Percentiles rank a stretch among this genome's conserved stretches.
These are phyloP conservation scores for Perca flavescens DNA, from an alignment of 2,113 vertebrate genomes.

Conservation along the genomic window DNA sequence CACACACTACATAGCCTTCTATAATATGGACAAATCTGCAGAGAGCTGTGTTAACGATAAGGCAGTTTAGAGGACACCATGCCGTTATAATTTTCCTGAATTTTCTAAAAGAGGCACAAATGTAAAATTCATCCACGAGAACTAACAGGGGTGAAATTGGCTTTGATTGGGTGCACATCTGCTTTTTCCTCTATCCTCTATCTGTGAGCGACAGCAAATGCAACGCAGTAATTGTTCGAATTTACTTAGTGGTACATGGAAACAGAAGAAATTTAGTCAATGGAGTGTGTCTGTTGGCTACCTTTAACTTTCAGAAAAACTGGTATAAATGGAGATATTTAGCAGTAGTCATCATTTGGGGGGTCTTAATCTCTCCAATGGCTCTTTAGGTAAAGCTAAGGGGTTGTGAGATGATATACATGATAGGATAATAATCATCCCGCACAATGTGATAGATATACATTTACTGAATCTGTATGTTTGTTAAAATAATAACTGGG, in stretches of 20 bases:
- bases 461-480: background rate
- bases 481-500: background rate
- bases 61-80: conserved; percentile 27
- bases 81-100: conserved; percentile 14
- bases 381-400: background rate
- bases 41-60: conserved; percentile 8
- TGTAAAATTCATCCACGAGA: conserved; percentile 26
- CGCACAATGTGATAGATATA: background rate
- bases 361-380: background rate
- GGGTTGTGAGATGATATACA: background rate
- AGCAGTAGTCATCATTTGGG: background rate
- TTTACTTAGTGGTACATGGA: conserved; percentile 4
- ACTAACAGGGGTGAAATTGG: conserved; percentile 39
- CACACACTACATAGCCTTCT: background rate
- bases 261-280: background rate
- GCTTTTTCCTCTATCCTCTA: conserved; percentile 3
- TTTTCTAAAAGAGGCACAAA: conserved; percentile 30
- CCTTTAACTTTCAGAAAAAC: background rate
- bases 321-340: background rate
- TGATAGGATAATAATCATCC: background rate
- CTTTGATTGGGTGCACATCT: conserved; percentile 46
- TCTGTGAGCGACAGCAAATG: background rate
- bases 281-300: background rate
- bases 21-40: conserved; percentile 11
- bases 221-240: background rate